Percentiles rank a stretch among this genome's conserved stretches.
Evolutionary conservation across 2,113 vertebrate species (phyloP).

Genomic region (Atractosteus spatula): DNA sequence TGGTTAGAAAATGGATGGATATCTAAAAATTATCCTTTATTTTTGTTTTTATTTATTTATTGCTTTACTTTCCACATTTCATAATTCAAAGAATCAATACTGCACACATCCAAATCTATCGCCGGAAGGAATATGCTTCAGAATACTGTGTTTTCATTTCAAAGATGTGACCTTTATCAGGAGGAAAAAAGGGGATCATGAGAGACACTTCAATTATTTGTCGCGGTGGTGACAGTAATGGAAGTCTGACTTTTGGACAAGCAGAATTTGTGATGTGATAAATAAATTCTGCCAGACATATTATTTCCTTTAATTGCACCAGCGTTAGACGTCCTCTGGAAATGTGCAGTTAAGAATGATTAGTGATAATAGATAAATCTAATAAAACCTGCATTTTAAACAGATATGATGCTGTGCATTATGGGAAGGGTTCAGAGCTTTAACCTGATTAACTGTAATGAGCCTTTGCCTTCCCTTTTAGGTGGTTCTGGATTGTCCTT

Average conservation of each 20-base stretch:
- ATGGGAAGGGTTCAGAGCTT: background rate
- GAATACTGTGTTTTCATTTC: background rate
- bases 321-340: background rate
- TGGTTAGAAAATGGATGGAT: too few relatives aligned
- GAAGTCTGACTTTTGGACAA: background rate
- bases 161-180: constrained; percentile 3
- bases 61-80: too few relatives aligned
- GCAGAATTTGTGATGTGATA: background rate
- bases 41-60: too few relatives aligned
- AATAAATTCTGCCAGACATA: background rate
- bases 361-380: background rate
- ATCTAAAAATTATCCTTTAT: too few relatives aligned
- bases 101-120: too few relatives aligned
- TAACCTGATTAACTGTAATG: background rate
- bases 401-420: background rate
- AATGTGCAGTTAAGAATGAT: background rate
- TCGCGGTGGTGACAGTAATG: background rate
- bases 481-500: background rate
- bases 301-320: background rate
- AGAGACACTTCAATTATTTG: too few relatives aligned
- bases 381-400: background rate
- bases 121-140: too few relatives aligned
- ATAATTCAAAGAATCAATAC: too few relatives aligned
- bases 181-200: background rate
- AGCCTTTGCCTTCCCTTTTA: background rate